Conservation (phyloP, 2,113 vertebrate genomes). For the Bombycilla garrulus region DNA sequence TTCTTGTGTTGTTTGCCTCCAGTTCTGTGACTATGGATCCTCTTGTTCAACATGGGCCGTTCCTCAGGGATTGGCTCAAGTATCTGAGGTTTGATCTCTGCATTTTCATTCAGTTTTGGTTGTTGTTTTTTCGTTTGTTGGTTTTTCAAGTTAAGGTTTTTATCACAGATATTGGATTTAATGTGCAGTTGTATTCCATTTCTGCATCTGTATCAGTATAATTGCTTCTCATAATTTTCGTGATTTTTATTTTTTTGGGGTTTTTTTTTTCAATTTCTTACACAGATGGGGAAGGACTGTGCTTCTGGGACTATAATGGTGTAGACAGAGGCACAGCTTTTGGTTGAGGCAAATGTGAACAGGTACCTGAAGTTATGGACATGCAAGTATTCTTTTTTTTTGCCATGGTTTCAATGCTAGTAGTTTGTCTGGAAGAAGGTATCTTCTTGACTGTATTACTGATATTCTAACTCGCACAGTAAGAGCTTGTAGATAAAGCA, state of each 20-base stretch:
- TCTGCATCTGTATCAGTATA: background rate
- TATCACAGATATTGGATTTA: background rate
- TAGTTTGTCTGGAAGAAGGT: background rate
- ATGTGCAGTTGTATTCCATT: background rate
- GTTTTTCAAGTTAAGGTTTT: no score
- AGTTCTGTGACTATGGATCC: background rate
- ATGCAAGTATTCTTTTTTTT: background rate
- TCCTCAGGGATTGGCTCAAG: background rate
- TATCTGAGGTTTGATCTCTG: background rate
- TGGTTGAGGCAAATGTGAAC: background rate
- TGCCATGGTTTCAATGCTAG: background rate
- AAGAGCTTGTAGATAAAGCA: background rate
- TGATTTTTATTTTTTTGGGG: background rate
- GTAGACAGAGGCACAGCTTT: background rate
- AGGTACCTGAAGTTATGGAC: background rate
- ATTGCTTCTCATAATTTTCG: background rate
- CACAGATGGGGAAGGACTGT: background rate
- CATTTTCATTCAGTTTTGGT: background rate
- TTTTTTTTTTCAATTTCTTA: background rate
- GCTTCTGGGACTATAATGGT: background rate
- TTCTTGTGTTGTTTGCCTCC: background rate
- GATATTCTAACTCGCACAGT: background rate
- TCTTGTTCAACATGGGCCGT: background rate
- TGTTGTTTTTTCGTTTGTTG: rapidly evolving
- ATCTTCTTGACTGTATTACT: background rate